phyloP scores from a whole-genome alignment of 2,113 vertebrate genomes.

The Anas platyrhynchos region DNA sequence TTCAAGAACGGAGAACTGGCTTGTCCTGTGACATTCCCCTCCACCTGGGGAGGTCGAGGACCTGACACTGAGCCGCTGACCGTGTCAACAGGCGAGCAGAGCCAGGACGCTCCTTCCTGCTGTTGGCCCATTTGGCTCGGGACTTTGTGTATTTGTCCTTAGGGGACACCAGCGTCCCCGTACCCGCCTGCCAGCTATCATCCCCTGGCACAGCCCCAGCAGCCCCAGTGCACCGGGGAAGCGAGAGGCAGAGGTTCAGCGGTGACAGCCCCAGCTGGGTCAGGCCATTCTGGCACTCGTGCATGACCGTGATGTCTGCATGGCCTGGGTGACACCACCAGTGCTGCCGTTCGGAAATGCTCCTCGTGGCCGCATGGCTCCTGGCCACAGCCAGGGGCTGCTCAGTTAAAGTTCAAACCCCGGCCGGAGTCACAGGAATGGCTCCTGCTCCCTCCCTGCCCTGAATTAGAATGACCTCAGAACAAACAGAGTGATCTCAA shows the following conservation, averaged over 20 bases:
- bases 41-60: background rate
- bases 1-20: background rate
- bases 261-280: background rate
- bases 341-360: background rate
- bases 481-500: slow-evolving; percentile 46
- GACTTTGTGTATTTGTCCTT: background rate
- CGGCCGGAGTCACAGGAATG: background rate
- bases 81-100: background rate
- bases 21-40: background rate
- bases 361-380: background rate
- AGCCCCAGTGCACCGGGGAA: background rate
- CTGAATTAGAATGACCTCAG: slow-evolving; percentile 41
- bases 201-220: background rate
- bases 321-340: background rate
- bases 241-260: background rate
- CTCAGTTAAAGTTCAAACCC: slow-evolving; percentile 49
- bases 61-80: background rate
- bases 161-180: background rate
- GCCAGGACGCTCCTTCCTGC: background rate
- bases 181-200: background rate
- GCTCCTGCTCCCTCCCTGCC: background rate
- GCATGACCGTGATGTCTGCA: background rate
- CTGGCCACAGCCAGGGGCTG: background rate
- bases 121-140: background rate
- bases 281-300: background rate